phyloP scores from a whole-genome alignment of 1,140 invertebrate genomes.

The Lepidurus arcticus region DNA sequence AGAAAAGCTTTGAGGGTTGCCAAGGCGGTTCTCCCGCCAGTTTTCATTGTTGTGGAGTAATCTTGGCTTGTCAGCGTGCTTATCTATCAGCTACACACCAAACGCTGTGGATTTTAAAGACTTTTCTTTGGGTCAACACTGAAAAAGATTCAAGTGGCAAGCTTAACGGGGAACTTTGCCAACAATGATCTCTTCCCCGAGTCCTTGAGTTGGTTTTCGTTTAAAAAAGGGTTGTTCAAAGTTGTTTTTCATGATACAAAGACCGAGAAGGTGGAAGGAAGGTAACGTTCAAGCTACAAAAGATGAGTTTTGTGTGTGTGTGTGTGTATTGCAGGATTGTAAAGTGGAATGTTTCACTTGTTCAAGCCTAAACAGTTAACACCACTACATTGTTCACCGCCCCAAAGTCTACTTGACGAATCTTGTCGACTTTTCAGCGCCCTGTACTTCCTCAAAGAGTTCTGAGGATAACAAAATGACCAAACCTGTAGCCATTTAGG shows the following conservation, averaged over 20 bases:
- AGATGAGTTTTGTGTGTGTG: no score
- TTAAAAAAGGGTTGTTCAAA: neutral
- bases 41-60: neutral
- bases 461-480: neutral
- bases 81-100: neutral
- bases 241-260: neutral
- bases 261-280: no score
- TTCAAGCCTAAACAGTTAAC: slow-evolving; percentile 5
- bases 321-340: no score
- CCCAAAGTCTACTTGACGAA: neutral
- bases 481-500: neutral
- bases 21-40: neutral
- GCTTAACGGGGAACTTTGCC: neutral
- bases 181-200: neutral
- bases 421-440: neutral
- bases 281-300: no score
- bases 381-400: neutral
- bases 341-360: neutral
- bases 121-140: neutral
- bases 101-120: neutral
- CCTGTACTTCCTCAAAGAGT: neutral
- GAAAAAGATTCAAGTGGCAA: neutral
- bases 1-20: no score
- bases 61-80: slow-evolving; percentile 2
- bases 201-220: neutral